Conservation (phyloP, 2,888 invertebrate species). For the Amphipyra berbera region DNA sequence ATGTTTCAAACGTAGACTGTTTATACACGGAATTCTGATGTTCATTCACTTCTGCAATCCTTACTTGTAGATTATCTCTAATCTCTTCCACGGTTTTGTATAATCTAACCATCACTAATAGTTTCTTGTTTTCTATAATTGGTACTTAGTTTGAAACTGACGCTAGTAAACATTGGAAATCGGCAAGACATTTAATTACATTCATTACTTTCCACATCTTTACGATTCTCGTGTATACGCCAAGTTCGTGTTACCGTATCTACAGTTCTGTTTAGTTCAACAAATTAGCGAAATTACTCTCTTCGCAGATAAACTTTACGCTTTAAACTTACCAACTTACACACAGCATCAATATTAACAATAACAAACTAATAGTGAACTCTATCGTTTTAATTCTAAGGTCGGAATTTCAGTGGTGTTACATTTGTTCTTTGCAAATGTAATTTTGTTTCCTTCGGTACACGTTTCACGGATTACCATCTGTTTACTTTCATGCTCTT, state of each 20-base stretch:
- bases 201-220: constrained; percentile 52
- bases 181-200: constrained; percentile 48
- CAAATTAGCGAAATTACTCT: constrained; percentile 67
- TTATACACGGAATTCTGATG: constrained; percentile 8
- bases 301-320: constrained; percentile 59
- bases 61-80: constrained; percentile 20
- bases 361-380: constrained; percentile 6
- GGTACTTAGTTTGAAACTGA: constrained; percentile 36
- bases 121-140: constrained; percentile 42
- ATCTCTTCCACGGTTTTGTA: constrained; percentile 22
- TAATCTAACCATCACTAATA: constrained; percentile 30
- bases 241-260: constrained; percentile 48
- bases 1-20: background rate
- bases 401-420: constrained; percentile 24
- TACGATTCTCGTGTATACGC: constrained; percentile 43
- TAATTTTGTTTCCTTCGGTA: constrained; percentile 39
- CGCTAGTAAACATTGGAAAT: constrained; percentile 48
- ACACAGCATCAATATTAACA: constrained; percentile 9
- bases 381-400: constrained; percentile 22
- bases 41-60: constrained; percentile 24
- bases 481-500: constrained; percentile 62
- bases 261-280: constrained; percentile 56
- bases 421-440: constrained; percentile 12
- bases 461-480: constrained; percentile 67
- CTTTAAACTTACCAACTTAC: constrained; percentile 41